Evolutionary conservation across 1,140 invertebrate species (phyloP).

Genomic region (Phthorimaea operculella): DNA sequence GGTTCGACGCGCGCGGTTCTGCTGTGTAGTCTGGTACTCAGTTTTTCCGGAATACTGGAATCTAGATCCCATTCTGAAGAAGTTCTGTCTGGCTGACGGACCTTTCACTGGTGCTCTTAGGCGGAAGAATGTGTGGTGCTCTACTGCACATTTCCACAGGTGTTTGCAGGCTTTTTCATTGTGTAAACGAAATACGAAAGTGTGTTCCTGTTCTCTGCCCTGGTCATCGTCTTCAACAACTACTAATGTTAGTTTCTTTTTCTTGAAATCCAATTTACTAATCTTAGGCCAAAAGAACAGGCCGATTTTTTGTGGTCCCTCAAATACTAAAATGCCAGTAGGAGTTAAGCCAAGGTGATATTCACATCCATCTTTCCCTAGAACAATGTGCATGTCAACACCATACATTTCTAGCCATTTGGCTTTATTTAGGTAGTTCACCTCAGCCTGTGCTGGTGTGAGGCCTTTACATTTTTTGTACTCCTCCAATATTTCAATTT

Average conservation of each 20-base stretch:
- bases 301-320: constrained; percentile 95
- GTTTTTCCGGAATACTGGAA: constrained; percentile 96
- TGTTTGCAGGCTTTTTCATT: constrained; percentile 99
- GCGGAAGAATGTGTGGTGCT: constrained; percentile 99
- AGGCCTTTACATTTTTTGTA: constrained; percentile 86
- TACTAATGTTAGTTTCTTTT: constrained; percentile 93
- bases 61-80: constrained; percentile 96
- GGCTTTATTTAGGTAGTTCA: constrained; percentile 93
- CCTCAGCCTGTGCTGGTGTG: constrained; percentile 92
- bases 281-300: constrained; percentile 99
- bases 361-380: constrained; percentile 95
- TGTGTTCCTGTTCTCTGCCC: constrained; percentile 91
- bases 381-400: constrained; percentile 94
- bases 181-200: constrained; percentile 88
- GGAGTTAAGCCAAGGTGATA: constrained; percentile 98
- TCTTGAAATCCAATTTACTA: constrained; percentile 93
- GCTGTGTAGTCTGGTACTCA: constrained; percentile 94
- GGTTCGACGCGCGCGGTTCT: constrained; percentile 87
- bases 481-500: constrained; percentile 90
- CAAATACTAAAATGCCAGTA: constrained; percentile 96
- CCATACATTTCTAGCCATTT: constrained; percentile 98
- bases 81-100: constrained; percentile 90
- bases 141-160: constrained; percentile 99
- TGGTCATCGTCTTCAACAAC: constrained; percentile 98
- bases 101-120: constrained; percentile 91